Percentiles rank a stretch among this genome's conserved stretches.
phyloP scores from a whole-genome alignment of 2,888 invertebrate species.

The Ommatoiulus sabulosus region DNA sequence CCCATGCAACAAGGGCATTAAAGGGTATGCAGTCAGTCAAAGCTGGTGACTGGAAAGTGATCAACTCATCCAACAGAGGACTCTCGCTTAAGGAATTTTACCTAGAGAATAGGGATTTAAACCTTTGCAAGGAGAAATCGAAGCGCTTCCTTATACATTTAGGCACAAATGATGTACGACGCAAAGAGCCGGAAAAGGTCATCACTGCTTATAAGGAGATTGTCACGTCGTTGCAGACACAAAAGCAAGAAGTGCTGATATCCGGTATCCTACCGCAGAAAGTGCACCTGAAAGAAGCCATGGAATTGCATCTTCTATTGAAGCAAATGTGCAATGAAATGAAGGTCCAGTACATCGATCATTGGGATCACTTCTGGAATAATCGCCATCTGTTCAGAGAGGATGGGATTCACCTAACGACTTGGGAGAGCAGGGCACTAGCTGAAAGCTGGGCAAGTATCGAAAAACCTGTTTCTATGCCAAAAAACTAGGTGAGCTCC shows the following conservation, averaged over 20 bases:
- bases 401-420: neutral
- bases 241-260: neutral
- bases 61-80: neutral
- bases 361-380: neutral
- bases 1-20: neutral
- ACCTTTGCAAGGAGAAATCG: neutral
- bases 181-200: neutral
- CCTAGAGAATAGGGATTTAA: too few species aligned
- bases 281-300: neutral
- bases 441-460: neutral
- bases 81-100: neutral
- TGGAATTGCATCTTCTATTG: neutral
- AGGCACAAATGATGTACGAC: neutral
- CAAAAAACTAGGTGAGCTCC: neutral
- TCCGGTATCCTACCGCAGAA: neutral
- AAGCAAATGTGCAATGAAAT: neutral
- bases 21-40: neutral
- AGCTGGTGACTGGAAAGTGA: neutral
- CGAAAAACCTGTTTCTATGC: neutral
- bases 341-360: neutral
- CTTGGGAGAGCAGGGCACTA: neutral
- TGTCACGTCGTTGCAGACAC: neutral
- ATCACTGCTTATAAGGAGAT: neutral
- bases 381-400: neutral
- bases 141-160: neutral